Conservation (phyloP, 1,140 invertebrate genomes). For the Acromyrmex heyeri region DNA sequence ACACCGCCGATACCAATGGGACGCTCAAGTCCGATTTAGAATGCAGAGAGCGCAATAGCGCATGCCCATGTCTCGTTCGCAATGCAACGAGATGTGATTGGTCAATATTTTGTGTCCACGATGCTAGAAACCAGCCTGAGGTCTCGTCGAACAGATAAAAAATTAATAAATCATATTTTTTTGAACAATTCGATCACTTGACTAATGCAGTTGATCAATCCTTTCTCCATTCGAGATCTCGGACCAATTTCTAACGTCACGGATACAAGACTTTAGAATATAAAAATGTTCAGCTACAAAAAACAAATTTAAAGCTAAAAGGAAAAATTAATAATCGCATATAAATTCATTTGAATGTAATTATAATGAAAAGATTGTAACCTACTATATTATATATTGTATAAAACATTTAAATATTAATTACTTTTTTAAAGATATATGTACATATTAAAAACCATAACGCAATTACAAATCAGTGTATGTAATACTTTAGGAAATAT, state of each 20-base stretch:
- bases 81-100: background rate
- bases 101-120: no score
- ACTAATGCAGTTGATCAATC: no score
- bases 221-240: no score
- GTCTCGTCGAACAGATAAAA: no score
- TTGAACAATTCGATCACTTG: no score
- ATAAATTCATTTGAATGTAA: background rate
- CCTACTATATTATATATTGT: background rate
- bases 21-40: constrained; percentile 21
- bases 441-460: background rate
- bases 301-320: background rate
- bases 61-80: background rate
- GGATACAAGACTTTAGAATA: no score
- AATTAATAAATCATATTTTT: no score
- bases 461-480: background rate
- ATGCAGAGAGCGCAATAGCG: background rate
- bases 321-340: background rate
- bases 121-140: no score
- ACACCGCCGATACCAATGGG: background rate
- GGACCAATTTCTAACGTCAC: no score
- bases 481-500: background rate
- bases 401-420: background rate
- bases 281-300: background rate
- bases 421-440: background rate
- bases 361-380: background rate